Conservation (phyloP, 1,140 invertebrate species). For the Triops longicaudatus region DNA sequence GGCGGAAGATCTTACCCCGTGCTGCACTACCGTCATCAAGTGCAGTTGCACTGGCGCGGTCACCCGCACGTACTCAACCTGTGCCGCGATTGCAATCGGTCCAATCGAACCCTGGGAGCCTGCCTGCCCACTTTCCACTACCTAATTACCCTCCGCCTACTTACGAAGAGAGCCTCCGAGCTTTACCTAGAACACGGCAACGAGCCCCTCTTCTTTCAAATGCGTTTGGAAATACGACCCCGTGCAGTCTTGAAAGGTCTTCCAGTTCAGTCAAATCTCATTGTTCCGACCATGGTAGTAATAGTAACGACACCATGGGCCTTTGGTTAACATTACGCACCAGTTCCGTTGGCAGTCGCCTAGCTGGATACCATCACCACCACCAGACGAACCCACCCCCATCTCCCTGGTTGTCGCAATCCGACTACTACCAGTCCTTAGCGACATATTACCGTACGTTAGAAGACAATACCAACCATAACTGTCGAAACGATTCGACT, state of each 20-base stretch:
- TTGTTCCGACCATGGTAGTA: background rate
- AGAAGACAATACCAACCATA: background rate
- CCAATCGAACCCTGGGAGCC: background rate
- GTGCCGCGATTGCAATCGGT: background rate
- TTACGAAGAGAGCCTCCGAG: background rate
- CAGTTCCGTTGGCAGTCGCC: background rate
- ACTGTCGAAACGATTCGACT: background rate
- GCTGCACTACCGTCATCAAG: background rate
- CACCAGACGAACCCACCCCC: background rate
- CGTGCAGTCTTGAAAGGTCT: background rate
- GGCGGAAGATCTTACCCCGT: background rate
- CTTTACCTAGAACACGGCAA: background rate
- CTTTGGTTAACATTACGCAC: background rate
- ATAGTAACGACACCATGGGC: background rate
- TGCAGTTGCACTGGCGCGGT: background rate
- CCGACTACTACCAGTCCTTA: background rate
- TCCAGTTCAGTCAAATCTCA: background rate
- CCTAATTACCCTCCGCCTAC: conserved; percentile 5
- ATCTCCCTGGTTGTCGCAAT: background rate
- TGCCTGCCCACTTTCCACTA: background rate
- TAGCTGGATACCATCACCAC: background rate
- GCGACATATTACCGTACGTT: background rate
- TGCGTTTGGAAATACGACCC: background rate
- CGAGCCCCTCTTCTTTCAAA: background rate
- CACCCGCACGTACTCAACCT: background rate